These are phyloP conservation scores for Platysternon megacephalum DNA, from an alignment of 2,113 vertebrate genomes.

Conservation along the genomic window DNA sequence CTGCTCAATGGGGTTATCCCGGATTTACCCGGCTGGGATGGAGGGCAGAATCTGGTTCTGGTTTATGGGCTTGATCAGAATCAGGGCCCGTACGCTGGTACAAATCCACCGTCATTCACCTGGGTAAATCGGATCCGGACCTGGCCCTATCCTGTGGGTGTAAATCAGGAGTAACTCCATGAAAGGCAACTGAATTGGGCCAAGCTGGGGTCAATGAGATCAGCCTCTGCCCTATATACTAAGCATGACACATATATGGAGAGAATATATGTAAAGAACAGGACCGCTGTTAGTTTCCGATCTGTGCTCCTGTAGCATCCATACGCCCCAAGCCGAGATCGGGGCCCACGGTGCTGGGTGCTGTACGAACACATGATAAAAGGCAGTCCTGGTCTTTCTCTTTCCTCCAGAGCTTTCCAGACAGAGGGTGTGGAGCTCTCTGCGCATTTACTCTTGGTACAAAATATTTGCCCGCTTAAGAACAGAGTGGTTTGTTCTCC, in stretches of 20 bases:
- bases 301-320: neutral
- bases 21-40: neutral
- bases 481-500: neutral
- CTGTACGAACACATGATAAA: neutral
- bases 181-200: neutral
- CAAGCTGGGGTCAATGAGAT: neutral
- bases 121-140: neutral
- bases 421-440: neutral
- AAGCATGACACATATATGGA: too few species aligned
- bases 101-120: neutral
- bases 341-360: too few species aligned
- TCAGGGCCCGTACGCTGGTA: neutral
- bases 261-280: too few species aligned
- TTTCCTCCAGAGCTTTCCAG: neutral
- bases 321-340: fast-evolving
- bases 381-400: neutral
- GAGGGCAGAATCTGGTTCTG: neutral
- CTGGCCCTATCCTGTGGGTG: neutral
- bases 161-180: neutral
- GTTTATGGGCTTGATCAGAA: neutral
- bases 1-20: neutral
- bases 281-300: neutral
- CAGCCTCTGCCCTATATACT: neutral
- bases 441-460: neutral
- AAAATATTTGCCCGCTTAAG: neutral